phyloP scores from a whole-genome alignment of 2,888 invertebrate species.

The Opisthograptis luteolata region DNA sequence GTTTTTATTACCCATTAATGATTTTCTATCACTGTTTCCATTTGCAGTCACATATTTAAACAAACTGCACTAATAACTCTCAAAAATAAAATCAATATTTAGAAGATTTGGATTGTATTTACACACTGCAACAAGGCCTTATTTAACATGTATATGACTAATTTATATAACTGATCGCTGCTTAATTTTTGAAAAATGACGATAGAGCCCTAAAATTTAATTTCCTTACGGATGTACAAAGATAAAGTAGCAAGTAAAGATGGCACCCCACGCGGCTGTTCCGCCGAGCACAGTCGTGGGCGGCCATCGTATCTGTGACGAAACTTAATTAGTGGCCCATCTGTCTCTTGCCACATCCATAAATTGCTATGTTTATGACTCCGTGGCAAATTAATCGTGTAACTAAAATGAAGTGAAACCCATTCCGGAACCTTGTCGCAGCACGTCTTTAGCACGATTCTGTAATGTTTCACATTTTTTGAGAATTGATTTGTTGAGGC shows the following conservation, averaged over 20 bases:
- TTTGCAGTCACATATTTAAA: no score
- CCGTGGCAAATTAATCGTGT: slow-evolving; percentile 34
- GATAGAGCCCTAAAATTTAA: not conserved
- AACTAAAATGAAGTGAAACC: slow-evolving; percentile 17
- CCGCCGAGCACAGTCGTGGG: slow-evolving; percentile 25
- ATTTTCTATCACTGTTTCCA: no score
- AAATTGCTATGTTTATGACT: slow-evolving; percentile 42
- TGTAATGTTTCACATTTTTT: not conserved
- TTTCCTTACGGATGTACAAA: not conserved
- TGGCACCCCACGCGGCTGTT: slow-evolving; percentile 14
- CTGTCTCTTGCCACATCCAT: slow-evolving; percentile 46
- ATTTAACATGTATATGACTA: no score
- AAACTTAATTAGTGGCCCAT: slow-evolving; percentile 46
- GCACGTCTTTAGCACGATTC: not conserved
- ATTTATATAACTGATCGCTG: no score
- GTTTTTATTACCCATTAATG: no score
- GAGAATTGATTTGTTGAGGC: not conserved
- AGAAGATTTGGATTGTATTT: no score
- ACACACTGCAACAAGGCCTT: no score
- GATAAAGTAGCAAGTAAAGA: not conserved
- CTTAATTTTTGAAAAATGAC: no score
- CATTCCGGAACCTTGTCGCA: slow-evolving; percentile 26
- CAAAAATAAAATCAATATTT: no score
- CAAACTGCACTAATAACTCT: no score
- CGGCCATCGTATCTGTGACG: slow-evolving; percentile 32